Evolutionary conservation across 2,113 vertebrate species (phyloP).

Genomic region (Xiphorhynchus elegans): DNA sequence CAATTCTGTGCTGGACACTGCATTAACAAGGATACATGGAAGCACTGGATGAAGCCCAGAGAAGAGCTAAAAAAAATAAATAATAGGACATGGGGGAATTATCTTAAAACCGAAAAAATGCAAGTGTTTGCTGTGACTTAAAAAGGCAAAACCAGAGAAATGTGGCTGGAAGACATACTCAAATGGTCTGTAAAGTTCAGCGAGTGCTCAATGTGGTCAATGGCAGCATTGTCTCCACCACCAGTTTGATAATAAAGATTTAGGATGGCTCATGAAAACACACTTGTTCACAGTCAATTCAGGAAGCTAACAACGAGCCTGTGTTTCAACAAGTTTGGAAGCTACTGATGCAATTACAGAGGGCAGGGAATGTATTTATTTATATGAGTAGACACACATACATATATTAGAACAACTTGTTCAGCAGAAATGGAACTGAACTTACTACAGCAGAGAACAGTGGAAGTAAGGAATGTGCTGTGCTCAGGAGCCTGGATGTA

Average conservation of each 20-base stretch:
- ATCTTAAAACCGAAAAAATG: not conserved
- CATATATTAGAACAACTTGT: not conserved
- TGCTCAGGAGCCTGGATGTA: not conserved
- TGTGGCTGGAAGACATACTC: not conserved
- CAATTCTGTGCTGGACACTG: not conserved
- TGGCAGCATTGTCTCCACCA: conserved; percentile 4
- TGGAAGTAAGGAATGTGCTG: not conserved
- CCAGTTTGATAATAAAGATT: conserved; percentile 32
- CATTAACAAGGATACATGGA: not conserved
- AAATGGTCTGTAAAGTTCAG: not conserved
- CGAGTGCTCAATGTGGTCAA: not conserved
- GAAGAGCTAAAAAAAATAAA: not conserved
- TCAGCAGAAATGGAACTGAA: not conserved
- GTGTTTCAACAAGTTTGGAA: conserved; percentile 40
- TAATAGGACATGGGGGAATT: not conserved
- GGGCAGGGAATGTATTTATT: not conserved
- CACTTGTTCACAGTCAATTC: conserved; percentile 22
- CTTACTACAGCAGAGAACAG: not conserved
- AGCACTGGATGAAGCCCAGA: not conserved
- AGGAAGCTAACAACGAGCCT: not conserved
- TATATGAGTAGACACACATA: not conserved
- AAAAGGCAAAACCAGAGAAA: not conserved
- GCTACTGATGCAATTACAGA: not conserved
- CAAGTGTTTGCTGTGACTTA: not conserved
- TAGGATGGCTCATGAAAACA: conserved; percentile 49